Evolutionary conservation across 2,888 invertebrate genomes (phyloP), one percentile per base, ranked within the genome.

Genomic region (Stenodema calcarata): DNA sequence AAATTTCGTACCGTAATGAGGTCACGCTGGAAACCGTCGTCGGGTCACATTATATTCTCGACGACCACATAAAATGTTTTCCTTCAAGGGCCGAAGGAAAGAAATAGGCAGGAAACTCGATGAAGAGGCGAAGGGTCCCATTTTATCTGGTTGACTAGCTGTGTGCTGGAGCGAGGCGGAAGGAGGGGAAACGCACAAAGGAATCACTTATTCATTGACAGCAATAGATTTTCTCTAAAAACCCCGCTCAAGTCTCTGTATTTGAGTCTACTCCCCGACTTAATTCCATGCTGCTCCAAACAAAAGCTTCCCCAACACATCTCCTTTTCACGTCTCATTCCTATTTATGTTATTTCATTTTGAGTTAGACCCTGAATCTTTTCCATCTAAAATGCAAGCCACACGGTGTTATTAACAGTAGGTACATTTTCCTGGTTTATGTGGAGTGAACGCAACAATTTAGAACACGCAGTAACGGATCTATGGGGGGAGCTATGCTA

Each of bases 141-240:
- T 73, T 73, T 73, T 73, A 73, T 73, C 73, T 73, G 73, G 73
- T 27, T 62, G 62, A 62, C 62, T 62, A 62, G 62, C 62, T 62
- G 62, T 23, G 62, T 62, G 62, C 23, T 12, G 23, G 27, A 62
- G 62, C 62, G 62, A 1, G 18, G 62, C 18, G 23, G 27, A 9
- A 0, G 35, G 18, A 11, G 35, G 41, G 73, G 73, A 23, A 44
- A 30, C 76, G 47, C 80, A 54, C 80, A 80, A 80, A 80, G 35
- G 80, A 80, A 80, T 80, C 80, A 80, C 80, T 80, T 80, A 80
- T 80, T 80, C 80, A 80, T 44, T 80, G 80, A 50, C 47, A 80
- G 80, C 80, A 80, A 80, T 80, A 80, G 80, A 80, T 80, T 80
- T 80, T 54, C 80, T 80, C 54, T 80, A 28, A 80, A 80, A 80